phyloP scores from a whole-genome alignment of 2,888 invertebrate genomes.

The Polietes domitor region DNA sequence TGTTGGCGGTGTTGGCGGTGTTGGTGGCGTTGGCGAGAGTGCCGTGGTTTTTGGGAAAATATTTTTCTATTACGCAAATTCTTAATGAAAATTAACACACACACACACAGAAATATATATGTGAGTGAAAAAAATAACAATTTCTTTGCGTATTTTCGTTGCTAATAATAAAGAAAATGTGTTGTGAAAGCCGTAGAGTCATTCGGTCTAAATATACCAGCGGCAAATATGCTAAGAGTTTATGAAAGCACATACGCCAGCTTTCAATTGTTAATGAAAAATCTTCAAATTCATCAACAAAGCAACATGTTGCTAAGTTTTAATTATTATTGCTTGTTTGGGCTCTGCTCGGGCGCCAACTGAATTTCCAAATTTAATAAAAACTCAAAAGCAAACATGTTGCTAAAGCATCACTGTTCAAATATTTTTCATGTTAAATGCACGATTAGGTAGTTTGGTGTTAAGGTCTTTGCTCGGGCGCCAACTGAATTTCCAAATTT shows the following conservation, averaged over 20 bases:
- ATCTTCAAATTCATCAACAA: too few relatives aligned
- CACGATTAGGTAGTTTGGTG: too few relatives aligned
- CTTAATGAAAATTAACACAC: background rate
- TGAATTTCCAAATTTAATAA: background rate
- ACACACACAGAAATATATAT: too few relatives aligned
- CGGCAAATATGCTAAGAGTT: background rate
- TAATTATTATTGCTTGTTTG: too few relatives aligned
- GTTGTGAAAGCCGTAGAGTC: constrained; percentile 10
- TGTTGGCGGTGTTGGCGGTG: background rate
- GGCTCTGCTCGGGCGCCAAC: too few relatives aligned
- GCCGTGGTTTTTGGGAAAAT: background rate
- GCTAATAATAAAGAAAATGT: constrained; percentile 5
- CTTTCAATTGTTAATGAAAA: constrained; percentile 8
- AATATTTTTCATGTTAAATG: too few relatives aligned
- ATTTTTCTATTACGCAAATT: constrained; percentile 26
- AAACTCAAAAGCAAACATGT: constrained; percentile 1
- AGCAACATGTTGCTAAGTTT: background rate
- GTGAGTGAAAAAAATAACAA: background rate
- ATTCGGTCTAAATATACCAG: background rate
- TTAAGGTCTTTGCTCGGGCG: too few relatives aligned
- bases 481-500: background rate
- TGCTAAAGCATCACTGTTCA: too few relatives aligned
- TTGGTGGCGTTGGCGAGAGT: background rate
- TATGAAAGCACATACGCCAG: background rate
- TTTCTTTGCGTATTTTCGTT: constrained; percentile 1